A percentile compares a stretch with the other conserved stretches of the same genome.
phyloP scores from a whole-genome alignment of 2,888 invertebrate species.

The Spodoptera exigua region DNA sequence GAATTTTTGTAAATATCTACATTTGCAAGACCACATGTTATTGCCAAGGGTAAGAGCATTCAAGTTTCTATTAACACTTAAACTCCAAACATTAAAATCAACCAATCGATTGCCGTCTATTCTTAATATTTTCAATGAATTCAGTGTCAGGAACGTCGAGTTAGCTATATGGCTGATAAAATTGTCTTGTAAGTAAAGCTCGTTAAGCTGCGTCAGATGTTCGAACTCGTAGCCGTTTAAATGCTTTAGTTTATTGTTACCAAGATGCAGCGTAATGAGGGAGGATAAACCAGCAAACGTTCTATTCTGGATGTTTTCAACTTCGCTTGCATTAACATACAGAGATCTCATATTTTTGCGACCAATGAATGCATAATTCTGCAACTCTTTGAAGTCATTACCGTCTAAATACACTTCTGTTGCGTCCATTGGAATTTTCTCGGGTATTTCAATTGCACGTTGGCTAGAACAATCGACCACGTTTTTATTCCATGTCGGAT shows the following conservation, averaged over 20 bases:
- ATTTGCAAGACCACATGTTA: constrained; percentile 97
- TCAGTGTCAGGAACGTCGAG: constrained; percentile 92
- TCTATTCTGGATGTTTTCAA: constrained; percentile 95
- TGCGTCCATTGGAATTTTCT: constrained; percentile 97
- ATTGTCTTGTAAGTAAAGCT: constrained; percentile 96
- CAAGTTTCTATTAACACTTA: constrained; percentile 90
- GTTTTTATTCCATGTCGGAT: constrained; percentile 97
- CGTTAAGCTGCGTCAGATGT: constrained; percentile 93
- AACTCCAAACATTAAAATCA: constrained; percentile 93
- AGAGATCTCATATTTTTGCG: constrained; percentile 96
- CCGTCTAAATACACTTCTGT: constrained; percentile 98
- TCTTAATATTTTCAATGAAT: constrained; percentile 93
- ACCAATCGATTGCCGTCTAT: constrained; percentile 95
- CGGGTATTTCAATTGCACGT: constrained; percentile 93
- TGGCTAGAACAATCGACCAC: constrained; percentile 97
- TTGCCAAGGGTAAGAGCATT: constrained; percentile 93
- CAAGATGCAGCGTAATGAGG: constrained; percentile 94
- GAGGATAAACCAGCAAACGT: constrained; percentile 96
- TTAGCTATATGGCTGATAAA: constrained; percentile 93
- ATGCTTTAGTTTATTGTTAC: constrained; percentile 94
- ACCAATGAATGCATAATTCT: constrained; percentile 96
- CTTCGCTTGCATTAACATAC: constrained; percentile 95
- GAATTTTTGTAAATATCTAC: constrained; percentile 95
- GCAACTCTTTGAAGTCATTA: constrained; percentile 95
- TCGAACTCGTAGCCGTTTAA: constrained; percentile 96